Base-by-base conservation (phyloP, 2,797 vertebrate genomes). In the Cyclura pinguis region DNA sequence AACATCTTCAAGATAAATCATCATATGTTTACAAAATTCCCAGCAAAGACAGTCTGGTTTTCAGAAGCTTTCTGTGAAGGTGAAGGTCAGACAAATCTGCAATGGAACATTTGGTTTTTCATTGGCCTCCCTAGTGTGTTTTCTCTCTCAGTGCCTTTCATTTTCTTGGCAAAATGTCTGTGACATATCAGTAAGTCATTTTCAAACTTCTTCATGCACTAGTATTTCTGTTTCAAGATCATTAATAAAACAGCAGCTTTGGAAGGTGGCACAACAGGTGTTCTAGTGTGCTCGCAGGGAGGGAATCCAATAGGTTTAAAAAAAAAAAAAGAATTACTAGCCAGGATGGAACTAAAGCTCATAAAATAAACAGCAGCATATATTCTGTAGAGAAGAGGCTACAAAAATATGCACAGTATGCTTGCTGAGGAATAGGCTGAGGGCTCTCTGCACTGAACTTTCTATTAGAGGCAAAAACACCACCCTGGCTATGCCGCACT, bases 241-340 rank as follows among this genome's bases (percentile, higher is more conserved):
- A 96, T 97, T 97, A 97, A 97, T 97, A 97, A 96, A 97, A 96
- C 95, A 97, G 95, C 94, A 97, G 95, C 93, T 95, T 94, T 94
- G 88, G 95, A 96, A 96, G 95, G 92, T 92, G 92, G 93, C 93
- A 95, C 96, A 95, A 95, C 94, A 95, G 95, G 95, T 90, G 80
- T 95, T 95, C 95, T 92, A 85, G 92, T 88, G 77, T 86, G 91
- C 18, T 38, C 91, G 93, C 91, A 96, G 96, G 94, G 92, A 96
- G 92, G 93, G 94, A 85, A 76, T 88, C 91, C 94, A 76, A 24
- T 92, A 90, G 94, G 91, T 90, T 64, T 50, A 84, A 14, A 32
- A 12, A 32, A 84, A 27, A 76, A 90, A 95, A 62, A 80, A 62
- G 67, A 92, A 86, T 74, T 92, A 94, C 96, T 96, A 96, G 74